phyloP scores from a whole-genome alignment of 2,888 invertebrate genomes.

The Volucella inflata region DNA sequence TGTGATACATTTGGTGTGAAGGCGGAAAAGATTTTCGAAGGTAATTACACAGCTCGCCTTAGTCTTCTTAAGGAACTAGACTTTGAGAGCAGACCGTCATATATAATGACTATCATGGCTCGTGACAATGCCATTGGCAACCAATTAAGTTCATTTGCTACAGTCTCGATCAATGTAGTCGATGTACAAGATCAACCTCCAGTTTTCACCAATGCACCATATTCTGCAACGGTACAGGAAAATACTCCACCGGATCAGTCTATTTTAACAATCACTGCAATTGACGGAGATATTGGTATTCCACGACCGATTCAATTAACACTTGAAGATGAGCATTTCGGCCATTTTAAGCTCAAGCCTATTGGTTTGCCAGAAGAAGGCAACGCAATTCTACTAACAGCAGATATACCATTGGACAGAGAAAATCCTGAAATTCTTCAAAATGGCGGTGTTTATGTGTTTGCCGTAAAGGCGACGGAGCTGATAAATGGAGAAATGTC shows the following conservation, averaged over 20 bases:
- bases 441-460: slow-evolving; percentile 91
- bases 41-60: slow-evolving; percentile 89
- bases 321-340: slow-evolving; percentile 88
- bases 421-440: slow-evolving; percentile 90
- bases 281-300: slow-evolving; percentile 92
- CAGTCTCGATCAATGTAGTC: slow-evolving; percentile 89
- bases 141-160: slow-evolving; percentile 88
- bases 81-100: slow-evolving; percentile 90
- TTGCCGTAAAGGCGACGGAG: slow-evolving; percentile 90
- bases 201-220: slow-evolving; percentile 91
- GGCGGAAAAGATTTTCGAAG: slow-evolving; percentile 87
- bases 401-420: slow-evolving; percentile 88
- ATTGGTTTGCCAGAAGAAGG: slow-evolving; percentile 85
- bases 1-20: slow-evolving; percentile 88
- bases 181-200: slow-evolving; percentile 94
- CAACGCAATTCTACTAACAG: slow-evolving; percentile 86
- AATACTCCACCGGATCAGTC: slow-evolving; percentile 88
- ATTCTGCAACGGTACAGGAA: slow-evolving; percentile 90
- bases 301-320: slow-evolving; percentile 88
- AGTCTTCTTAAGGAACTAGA: slow-evolving; percentile 88
- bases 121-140: slow-evolving; percentile 87
- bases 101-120: slow-evolving; percentile 88
- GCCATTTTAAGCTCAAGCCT: slow-evolving; percentile 87
- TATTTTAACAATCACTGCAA: slow-evolving; percentile 89
- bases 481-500: slow-evolving; percentile 89